Evolutionary conservation across 2,888 invertebrate genomes (phyloP), one percentile per base, ranked within the genome.

Genomic region (Drosophila bunnanda): DNA sequence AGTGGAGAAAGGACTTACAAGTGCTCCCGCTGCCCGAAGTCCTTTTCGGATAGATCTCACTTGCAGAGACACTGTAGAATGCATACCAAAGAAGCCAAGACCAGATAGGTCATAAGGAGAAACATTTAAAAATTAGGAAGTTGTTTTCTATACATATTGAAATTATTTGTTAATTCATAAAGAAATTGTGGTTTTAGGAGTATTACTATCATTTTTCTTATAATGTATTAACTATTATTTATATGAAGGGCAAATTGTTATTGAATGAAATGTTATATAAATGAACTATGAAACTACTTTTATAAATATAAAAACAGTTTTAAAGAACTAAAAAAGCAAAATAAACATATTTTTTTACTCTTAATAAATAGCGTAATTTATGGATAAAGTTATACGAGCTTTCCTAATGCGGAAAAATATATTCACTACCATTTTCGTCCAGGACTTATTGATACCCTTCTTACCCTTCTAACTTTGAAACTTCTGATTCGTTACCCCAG

Each of bases 401-500:
- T 36, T 36, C 2, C 7, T 2, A 15, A 36, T 15, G 3, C 25
- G 2, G 25, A 4, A 25, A 25, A 25, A 25, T n/a, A n/a, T n/a
- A n/a, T n/a, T n/a, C n/a, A 8, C 1, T 2, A 8, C 20, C 13
- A 7, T 4, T 41, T 41, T 7, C 41, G 1, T 1, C 2, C 7
- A 22, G 7, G 13, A 22, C 15, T 15, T 44, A 15, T 15, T 8
- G 17, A 6, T 20, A n/a, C 34, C 0, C 4, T 3, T 17, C 0
- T 9, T 8, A 15, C 2, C 41, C 48, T 50, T 9, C 32, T 4
- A 20, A 20, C 32, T 66, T 56, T 53, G 6, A n/a, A 46, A 53
- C 15, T 22, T 17, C 3, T 1, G 0, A n/a, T 39, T 20, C 5
- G 69, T 70, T 38, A 52, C 70, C 82, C 28, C 15, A 69, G 75